Conservation (phyloP, 2,113 vertebrate genomes). For the Nibea albiflora region DNA sequence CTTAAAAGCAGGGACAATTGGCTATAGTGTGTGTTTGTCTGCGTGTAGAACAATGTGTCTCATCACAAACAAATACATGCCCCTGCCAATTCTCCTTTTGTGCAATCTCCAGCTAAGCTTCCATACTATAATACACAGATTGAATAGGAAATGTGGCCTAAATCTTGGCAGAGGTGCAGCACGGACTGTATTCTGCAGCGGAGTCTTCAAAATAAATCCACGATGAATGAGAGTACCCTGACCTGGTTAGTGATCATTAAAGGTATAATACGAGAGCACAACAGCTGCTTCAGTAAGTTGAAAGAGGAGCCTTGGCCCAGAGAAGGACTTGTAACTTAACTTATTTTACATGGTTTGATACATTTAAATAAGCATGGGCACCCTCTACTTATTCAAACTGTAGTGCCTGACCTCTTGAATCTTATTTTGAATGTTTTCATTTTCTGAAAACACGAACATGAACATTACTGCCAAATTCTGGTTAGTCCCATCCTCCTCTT, state of each 20-base stretch:
- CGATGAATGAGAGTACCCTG: constrained; percentile 51
- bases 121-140: constrained; percentile 42
- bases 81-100: constrained; percentile 64
- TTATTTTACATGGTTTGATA: constrained; percentile 32
- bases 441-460: constrained; percentile 6
- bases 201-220: constrained; percentile 54
- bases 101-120: constrained; percentile 64
- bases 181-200: constrained; percentile 34
- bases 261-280: constrained; percentile 48
- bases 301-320: constrained; percentile 27
- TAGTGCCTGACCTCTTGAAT: constrained; percentile 3
- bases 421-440: constrained; percentile 16
- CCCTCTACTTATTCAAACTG: constrained; percentile 8
- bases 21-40: constrained; percentile 29
- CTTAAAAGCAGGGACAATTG: constrained; percentile 63
- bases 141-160: constrained; percentile 52
- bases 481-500: constrained; percentile 14
- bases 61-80: constrained; percentile 16
- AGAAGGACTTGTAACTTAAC: constrained; percentile 16
- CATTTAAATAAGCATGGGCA: background rate
- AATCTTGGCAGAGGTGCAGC: constrained; percentile 48
- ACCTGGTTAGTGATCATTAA: constrained; percentile 70
- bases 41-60: no score
- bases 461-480: constrained; percentile 17
- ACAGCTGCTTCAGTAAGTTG: constrained; percentile 34